A percentile compares a stretch with the other conserved stretches of the same genome.
Evolutionary conservation across 2,797 vertebrate species (phyloP).

Genomic region (Syngnathus rostellatus): DNA sequence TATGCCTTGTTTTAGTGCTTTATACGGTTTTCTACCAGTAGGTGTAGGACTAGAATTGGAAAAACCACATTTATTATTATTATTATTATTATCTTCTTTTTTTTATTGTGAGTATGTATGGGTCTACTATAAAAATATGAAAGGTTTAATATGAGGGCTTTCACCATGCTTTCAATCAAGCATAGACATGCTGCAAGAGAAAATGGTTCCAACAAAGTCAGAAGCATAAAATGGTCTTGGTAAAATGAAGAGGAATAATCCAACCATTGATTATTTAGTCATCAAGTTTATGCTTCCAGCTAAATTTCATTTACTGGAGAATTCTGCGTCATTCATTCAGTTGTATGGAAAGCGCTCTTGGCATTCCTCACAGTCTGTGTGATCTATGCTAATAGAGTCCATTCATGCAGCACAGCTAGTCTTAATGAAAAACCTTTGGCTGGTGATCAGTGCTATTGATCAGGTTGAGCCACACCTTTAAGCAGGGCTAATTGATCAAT

Average conservation of each 20-base stretch:
- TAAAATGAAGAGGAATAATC: background rate
- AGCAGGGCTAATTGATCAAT: conserved; percentile 69
- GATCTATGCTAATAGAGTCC: conserved; percentile 54
- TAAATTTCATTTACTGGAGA: background rate
- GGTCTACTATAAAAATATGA: too few species aligned
- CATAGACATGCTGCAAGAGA: background rate
- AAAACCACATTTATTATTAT: background rate
- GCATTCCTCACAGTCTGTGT: conserved; percentile 40
- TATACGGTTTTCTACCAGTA: background rate
- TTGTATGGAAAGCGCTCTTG: conserved; percentile 14
- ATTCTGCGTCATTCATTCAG: background rate
- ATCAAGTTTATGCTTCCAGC: background rate
- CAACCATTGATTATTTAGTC: background rate
- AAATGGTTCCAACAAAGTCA: background rate
- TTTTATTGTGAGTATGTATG: too few species aligned
- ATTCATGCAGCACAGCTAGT: conserved; percentile 58
- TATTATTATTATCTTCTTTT: too few species aligned
- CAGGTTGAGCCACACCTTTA: conserved; percentile 54
- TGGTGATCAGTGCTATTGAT: conserved; percentile 66
- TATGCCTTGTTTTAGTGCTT: background rate
- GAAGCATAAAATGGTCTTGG: conserved; percentile 2
- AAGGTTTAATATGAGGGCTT: background rate
- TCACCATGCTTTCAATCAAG: background rate
- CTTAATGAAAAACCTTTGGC: conserved; percentile 65
- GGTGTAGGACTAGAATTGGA: background rate